Evolutionary conservation across 1,140 invertebrate species (phyloP).

Genomic region (Pseudachorutes palmiensis): DNA sequence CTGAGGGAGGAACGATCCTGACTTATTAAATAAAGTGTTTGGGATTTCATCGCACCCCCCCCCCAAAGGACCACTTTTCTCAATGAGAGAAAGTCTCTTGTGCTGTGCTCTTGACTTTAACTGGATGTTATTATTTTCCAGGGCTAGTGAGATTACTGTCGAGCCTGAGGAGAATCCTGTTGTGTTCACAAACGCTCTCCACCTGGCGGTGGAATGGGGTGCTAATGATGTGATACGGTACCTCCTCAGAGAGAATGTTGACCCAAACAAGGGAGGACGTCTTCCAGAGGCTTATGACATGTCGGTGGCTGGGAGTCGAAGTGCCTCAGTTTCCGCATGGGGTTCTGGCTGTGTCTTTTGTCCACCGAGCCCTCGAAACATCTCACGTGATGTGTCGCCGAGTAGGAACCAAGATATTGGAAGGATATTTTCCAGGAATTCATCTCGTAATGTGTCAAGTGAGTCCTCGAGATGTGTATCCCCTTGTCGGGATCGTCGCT

Average conservation of each 20-base stretch:
- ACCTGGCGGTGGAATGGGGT: constrained; percentile 51
- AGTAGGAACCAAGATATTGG: constrained; percentile 31
- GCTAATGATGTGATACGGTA: constrained; percentile 50
- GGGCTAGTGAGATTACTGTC: constrained; percentile 32
- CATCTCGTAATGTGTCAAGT: constrained; percentile 38
- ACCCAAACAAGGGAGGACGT: constrained; percentile 49
- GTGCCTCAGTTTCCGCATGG: constrained; percentile 34
- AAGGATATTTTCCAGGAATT: constrained; percentile 37
- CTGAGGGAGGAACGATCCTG: background rate
- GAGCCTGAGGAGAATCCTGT: constrained; percentile 41
- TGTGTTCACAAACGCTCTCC: constrained; percentile 51
- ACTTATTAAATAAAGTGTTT: too few relatives aligned
- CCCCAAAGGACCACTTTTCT: too few relatives aligned
- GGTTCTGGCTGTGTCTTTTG: constrained; percentile 38
- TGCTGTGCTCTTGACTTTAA: background rate
- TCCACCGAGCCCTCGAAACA: constrained; percentile 34
- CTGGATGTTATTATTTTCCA: constrained; percentile 16
- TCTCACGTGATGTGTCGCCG: constrained; percentile 35
- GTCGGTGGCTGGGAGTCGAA: constrained; percentile 32
- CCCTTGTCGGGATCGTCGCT: constrained; percentile 34
- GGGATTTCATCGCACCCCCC: too few relatives aligned
- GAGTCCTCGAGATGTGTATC: constrained; percentile 18
- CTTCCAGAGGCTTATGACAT: constrained; percentile 36
- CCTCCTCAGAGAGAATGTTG: constrained; percentile 50
- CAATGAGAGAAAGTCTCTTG: background rate